Percentiles rank a stretch among this genome's conserved stretches.
phyloP scores from a whole-genome alignment of 2,113 vertebrate genomes.

The Microtus montanus region DNA sequence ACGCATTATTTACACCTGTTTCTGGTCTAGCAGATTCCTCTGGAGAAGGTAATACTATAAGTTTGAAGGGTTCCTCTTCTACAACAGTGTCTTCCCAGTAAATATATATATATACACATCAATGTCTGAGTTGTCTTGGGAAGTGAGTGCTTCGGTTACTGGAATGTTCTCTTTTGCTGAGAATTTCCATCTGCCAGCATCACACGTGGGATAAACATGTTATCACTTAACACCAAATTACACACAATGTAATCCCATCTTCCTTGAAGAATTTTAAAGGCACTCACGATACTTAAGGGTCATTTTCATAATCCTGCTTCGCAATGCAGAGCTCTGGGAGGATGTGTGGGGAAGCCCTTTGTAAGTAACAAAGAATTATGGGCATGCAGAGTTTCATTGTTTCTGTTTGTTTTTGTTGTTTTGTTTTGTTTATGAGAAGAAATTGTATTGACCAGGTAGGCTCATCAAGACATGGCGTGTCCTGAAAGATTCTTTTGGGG shows the following conservation, averaged over 20 bases:
- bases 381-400: not conserved
- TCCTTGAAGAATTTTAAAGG: conserved; percentile 48
- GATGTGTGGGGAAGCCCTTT: conserved; percentile 3
- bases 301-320: conserved; percentile 29
- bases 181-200: not conserved
- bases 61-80: not conserved
- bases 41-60: not conserved
- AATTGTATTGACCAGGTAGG: not conserved
- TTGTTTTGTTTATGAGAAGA: not conserved
- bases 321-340: not conserved
- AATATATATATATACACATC: not conserved
- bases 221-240: conserved; percentile 51
- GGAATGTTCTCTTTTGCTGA: not conserved
- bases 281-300: not conserved
- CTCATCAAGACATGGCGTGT: not conserved
- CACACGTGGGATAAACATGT: not conserved
- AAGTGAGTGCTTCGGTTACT: not conserved
- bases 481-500: not conserved
- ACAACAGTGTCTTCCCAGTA: not conserved
- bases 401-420: not conserved
- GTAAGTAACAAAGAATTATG: not conserved
- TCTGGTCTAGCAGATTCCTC: not conserved
- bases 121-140: not conserved
- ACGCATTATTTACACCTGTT: not conserved
- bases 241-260: conserved; percentile 24